A percentile compares a stretch with the other conserved stretches of the same genome.
phyloP scores from a whole-genome alignment of 2,113 vertebrate species.

The Bothrops jararaca region DNA sequence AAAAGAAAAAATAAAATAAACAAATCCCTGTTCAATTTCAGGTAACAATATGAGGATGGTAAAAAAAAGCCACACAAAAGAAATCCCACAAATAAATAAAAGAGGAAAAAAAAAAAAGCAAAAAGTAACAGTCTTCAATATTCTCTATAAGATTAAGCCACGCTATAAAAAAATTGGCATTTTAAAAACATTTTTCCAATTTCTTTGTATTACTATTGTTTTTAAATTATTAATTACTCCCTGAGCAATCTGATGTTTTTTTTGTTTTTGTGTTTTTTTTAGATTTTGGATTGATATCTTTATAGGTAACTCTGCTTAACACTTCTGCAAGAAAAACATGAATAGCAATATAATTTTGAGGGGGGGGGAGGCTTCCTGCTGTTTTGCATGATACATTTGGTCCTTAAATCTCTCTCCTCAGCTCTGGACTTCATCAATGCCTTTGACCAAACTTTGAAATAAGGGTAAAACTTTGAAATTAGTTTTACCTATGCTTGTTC shows the following conservation, averaged over 20 bases:
- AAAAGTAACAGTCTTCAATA: slow-evolving; percentile 77
- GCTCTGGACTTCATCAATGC: not conserved
- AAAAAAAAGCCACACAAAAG: slow-evolving; percentile 60
- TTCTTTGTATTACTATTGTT: slow-evolving; percentile 53
- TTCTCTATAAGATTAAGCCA: slow-evolving; percentile 74
- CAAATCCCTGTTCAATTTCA: slow-evolving; percentile 10
- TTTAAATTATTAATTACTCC: slow-evolving; percentile 73
- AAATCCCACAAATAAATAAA: slow-evolving; percentile 73
- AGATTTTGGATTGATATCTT: slow-evolving; percentile 70
- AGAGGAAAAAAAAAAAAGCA: slow-evolving; percentile 52
- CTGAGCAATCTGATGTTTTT: slow-evolving; percentile 69
- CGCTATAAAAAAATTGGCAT: slow-evolving; percentile 68
- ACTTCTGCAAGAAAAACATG: slow-evolving; percentile 68
- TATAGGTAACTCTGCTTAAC: slow-evolving; percentile 74
- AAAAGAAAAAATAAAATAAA: slow-evolving; percentile 56
- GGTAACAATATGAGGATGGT: slow-evolving; percentile 60
- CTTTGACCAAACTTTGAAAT: not conserved
- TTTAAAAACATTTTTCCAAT: slow-evolving; percentile 66
- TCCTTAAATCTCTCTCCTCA: slow-evolving; percentile 11
- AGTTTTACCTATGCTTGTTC: too few species aligned
- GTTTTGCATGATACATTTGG: slow-evolving; percentile 48
- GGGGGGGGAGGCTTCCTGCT: slow-evolving; percentile 55
- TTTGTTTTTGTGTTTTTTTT: not conserved
- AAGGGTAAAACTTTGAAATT: not conserved
- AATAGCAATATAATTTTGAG: slow-evolving; percentile 57